Evolutionary conservation across 2,888 invertebrate genomes (phyloP).

Genomic region (Cheilosia soror): DNA sequence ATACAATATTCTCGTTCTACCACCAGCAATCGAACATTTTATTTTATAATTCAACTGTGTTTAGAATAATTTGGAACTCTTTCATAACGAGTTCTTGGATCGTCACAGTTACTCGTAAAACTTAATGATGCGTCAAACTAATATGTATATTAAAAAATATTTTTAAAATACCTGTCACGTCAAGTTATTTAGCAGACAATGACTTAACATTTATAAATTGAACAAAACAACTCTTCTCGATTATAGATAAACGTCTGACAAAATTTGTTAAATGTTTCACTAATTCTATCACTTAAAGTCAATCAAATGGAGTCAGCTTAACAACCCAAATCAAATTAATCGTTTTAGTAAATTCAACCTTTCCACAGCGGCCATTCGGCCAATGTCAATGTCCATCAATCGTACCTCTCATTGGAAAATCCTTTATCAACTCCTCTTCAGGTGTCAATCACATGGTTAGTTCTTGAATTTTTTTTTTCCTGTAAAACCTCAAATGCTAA

Average conservation of each 20-base stretch:
- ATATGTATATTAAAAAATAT: no score
- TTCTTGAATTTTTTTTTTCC: neutral
- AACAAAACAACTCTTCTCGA: neutral
- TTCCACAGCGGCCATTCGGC: slow-evolving; percentile 6
- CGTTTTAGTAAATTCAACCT: neutral
- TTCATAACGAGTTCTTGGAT: no score
- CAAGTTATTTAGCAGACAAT: no score
- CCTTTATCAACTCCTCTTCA: slow-evolving; percentile 22
- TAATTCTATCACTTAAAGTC: slow-evolving; percentile 21
- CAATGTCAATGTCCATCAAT: slow-evolving; percentile 45
- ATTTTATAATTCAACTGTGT: no score
- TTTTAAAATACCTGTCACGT: no score
- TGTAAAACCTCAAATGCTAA: neutral
- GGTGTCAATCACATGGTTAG: slow-evolving; percentile 26
- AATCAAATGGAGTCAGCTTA: slow-evolving; percentile 10
- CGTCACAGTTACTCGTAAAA: no score
- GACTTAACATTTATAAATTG: no score
- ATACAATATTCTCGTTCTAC: no score
- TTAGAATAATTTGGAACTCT: no score
- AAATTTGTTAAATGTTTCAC: neutral
- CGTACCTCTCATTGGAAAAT: slow-evolving; percentile 3
- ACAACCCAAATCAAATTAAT: slow-evolving; percentile 14
- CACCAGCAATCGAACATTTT: no score
- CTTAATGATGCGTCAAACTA: no score
- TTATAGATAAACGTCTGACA: no score